Evolutionary conservation across 2,888 invertebrate species (phyloP).

Genomic region (Euspilapteryx auroguttella): DNA sequence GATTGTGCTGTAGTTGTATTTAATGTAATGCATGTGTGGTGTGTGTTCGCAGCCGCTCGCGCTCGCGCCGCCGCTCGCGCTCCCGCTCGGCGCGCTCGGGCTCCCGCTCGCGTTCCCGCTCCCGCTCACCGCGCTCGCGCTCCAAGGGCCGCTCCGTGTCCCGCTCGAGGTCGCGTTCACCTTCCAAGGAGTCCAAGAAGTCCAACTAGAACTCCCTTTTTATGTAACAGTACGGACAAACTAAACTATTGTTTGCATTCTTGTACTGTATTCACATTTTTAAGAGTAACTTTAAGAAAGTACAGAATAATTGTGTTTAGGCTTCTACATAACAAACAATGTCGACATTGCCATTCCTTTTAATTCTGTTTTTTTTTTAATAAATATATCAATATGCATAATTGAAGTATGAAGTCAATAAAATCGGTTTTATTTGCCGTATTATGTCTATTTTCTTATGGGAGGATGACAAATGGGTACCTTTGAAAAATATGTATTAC

Average conservation of each 20-base stretch:
- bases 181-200: slow-evolving; percentile 53
- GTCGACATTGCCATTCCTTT: slow-evolving; percentile 38
- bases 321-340: too few relatives aligned
- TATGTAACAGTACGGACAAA: too few relatives aligned
- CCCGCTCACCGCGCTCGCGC: slow-evolving; percentile 54
- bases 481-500: slow-evolving; percentile 1
- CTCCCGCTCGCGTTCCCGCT: slow-evolving; percentile 43
- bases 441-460: slow-evolving; percentile 1
- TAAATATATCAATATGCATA: too few relatives aligned
- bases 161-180: slow-evolving; percentile 47
- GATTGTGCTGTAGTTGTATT: too few relatives aligned
- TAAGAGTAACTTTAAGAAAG: slow-evolving; percentile 1
- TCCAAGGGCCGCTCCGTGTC: slow-evolving; percentile 52
- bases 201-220: slow-evolving; percentile 22
- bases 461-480: neutral
- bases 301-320: too few relatives aligned
- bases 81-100: slow-evolving; percentile 27
- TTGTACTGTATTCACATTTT: too few relatives aligned
- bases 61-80: slow-evolving; percentile 51
- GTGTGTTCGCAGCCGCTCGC: slow-evolving; percentile 53
- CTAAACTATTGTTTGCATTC: too few relatives aligned
- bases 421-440: slow-evolving; percentile 20
- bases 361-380: slow-evolving; percentile 14
- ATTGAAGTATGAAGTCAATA: slow-evolving; percentile 16
- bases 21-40: slow-evolving; percentile 1